Base-by-base conservation (phyloP, 2,113 vertebrate genomes). In the Corythornis cristatus region DNA sequence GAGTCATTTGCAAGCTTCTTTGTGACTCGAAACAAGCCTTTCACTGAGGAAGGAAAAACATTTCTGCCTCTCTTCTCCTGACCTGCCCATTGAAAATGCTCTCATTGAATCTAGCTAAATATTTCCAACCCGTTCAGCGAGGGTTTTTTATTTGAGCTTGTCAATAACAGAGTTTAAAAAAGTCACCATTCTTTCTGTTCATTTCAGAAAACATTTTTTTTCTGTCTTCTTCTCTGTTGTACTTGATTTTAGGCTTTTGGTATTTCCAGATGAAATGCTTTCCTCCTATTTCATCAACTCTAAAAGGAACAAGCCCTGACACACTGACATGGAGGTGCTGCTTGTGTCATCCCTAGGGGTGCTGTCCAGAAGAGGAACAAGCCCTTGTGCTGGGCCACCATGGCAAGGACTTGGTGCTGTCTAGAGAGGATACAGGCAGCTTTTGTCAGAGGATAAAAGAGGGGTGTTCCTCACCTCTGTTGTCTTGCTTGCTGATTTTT, bases 1-100 rank as follows among this genome's bases (percentile, higher is more conserved):
- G 35, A 74, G 19, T 35, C 65, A 81, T 88, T 77, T 90, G 56
- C 74, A 86, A 86, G n/a, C 48, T 86, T 37, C 74, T 81, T 58
- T 80, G n/a, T 77, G 26, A 78, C 76, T 88, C 6, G 6, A 78
- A 86, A 67, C 37, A 90, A 85, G n/a, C 43, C 11, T 90, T 89
- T 54, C 28, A 29, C 8, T 48, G 64, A 80, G 29, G 67, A 77
- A 87, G 54, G 20, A 57, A 79, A 83, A 92, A 46, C 4, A 66
- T 21, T 74, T 80, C 83, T 88, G n/a, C 54, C 21, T 81, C 28
- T 73, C 18, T 81, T 60, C 28, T 83, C 33, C 40, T 81, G 46
- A 12, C 17, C n/a, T 78, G 37, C 12, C 51, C 31, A 92, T 37
- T 23, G 74, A 72, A 83, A 74, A 56, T 33, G 22, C 11, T 58